A percentile compares a stretch with the other conserved stretches of the same genome.
phyloP scores from a whole-genome alignment of 1,140 invertebrate species.

The Globodera rostochiensis region DNA sequence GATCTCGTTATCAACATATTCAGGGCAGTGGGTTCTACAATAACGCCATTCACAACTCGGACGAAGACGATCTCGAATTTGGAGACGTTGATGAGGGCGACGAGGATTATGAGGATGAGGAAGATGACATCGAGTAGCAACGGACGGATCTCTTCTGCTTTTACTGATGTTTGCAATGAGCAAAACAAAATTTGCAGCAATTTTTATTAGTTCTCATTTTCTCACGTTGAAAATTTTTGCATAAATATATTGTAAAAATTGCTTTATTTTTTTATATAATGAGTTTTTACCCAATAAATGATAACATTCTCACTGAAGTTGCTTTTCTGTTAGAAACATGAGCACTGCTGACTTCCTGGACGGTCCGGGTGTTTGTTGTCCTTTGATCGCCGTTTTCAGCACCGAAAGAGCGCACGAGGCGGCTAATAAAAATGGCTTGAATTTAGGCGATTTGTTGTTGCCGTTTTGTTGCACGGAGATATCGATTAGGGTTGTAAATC shows the following conservation, averaged over 20 bases:
- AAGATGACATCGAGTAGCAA: not conserved
- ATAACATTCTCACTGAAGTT: not conserved
- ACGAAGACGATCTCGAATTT: constrained; percentile 26
- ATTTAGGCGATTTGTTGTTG: constrained; percentile 49
- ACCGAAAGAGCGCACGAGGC: constrained; percentile 37
- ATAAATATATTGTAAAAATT: not conserved
- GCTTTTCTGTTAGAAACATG: not conserved
- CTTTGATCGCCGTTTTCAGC: constrained; percentile 46
- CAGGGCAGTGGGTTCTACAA: constrained; percentile 18
- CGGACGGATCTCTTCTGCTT: constrained; percentile 4
- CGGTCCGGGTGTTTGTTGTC: constrained; percentile 14
- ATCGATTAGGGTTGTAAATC: constrained; percentile 35
- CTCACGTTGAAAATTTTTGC: constrained; percentile 3
- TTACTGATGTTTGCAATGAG: not conserved
- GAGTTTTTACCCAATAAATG: constrained; percentile 7
- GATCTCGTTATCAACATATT: constrained; percentile 13
- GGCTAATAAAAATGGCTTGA: constrained; percentile 43
- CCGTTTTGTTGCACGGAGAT: constrained; percentile 41
- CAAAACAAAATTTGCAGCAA: not conserved
- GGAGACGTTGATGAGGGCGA: constrained; percentile 8
- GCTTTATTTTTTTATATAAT: not conserved
- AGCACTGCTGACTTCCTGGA: constrained; percentile 16
- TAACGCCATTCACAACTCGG: constrained; percentile 24
- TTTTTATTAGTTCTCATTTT: not conserved
- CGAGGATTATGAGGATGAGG: constrained; percentile 1